Evolutionary conservation across 2,888 invertebrate species (phyloP), one percentile per base, ranked within the genome.

Genomic region (Platerodrilus igneus): DNA sequence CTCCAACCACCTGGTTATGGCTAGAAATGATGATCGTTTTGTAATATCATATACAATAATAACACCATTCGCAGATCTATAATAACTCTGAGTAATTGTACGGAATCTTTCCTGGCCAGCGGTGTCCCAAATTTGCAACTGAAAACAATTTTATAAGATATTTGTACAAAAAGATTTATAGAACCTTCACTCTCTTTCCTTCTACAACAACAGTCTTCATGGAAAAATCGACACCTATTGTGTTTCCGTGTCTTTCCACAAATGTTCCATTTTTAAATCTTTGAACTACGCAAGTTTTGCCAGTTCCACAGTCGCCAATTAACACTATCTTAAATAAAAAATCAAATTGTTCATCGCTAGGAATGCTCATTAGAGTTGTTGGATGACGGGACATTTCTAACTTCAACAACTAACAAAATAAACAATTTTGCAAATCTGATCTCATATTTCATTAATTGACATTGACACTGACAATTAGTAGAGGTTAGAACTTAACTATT

Each of bases 41-140:
- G 95, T 94, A 51, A 96, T 90, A 68, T 96, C 96, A 69, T 95
- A 96, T 18, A 92, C 95, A 82, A 96, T 83, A 52, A 96, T 88
- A 45, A 96, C 94, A 54, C 94, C 95, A 74, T 96, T 93, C 23
- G 95, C 95, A 53, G 92, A 93, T 61, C 96, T 81, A 70, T 95
- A 96, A 66, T 95, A 95, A 66, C 93, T 93, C 66, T 95, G 95
- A 1, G 95, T 96, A 55, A 96, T 95, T 3, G 95, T 95, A 45
- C 95, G 80, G 70, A 96, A 95, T 47, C 95, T 76, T 68, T 96
- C 95, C 63, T 95, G 95, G 0, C 95, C 95, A 36, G 95, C 94
- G 6, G 94, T 95, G 70, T 95, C 94, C 94, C 94, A 94, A 63
- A 95, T 93, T 77, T 93, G 93, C 46, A 90, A 74, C 89, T 90